phyloP scores from a whole-genome alignment of 2,797 vertebrate species.

The Naso thynnoides region DNA sequence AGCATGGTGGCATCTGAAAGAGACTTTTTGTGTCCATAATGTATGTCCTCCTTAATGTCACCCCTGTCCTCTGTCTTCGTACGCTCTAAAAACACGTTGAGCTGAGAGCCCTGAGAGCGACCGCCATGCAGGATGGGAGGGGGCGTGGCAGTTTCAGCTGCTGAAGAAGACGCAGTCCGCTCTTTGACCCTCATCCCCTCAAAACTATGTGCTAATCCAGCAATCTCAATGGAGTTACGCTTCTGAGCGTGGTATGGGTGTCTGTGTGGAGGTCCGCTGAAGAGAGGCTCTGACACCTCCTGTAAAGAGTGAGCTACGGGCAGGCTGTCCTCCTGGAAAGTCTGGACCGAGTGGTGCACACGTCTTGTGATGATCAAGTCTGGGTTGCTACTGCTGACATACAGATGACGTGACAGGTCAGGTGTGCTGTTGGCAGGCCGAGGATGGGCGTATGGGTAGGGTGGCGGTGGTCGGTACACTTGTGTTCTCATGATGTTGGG shows the following conservation, averaged over 20 bases:
- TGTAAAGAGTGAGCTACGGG: constrained; percentile 97
- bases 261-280: constrained; percentile 83
- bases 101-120: constrained; percentile 86
- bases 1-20: constrained; percentile 98
- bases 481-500: constrained; percentile 97
- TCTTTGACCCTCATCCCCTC: constrained; percentile 94
- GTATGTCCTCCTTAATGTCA: constrained; percentile 82
- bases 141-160: constrained; percentile 82
- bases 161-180: constrained; percentile 88
- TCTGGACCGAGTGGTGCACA: constrained; percentile 98
- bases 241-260: constrained; percentile 89
- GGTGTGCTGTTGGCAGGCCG: constrained; percentile 98
- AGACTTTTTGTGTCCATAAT: constrained; percentile 94
- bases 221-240: constrained; percentile 96
- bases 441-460: constrained; percentile 90
- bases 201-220: constrained; percentile 89
- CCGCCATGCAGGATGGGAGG: constrained; percentile 70
- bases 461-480: constrained; percentile 95
- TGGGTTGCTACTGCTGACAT: constrained; percentile 96
- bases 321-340: constrained; percentile 97
- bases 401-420: constrained; percentile 94
- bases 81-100: constrained; percentile 86
- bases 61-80: constrained; percentile 83
- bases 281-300: constrained; percentile 95
- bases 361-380: constrained; percentile 95